A percentile compares a stretch with the other conserved stretches of the same genome.
Evolutionary conservation across 2,797 vertebrate genomes (phyloP).

Genomic region (Bovichtus diacanthus): DNA sequence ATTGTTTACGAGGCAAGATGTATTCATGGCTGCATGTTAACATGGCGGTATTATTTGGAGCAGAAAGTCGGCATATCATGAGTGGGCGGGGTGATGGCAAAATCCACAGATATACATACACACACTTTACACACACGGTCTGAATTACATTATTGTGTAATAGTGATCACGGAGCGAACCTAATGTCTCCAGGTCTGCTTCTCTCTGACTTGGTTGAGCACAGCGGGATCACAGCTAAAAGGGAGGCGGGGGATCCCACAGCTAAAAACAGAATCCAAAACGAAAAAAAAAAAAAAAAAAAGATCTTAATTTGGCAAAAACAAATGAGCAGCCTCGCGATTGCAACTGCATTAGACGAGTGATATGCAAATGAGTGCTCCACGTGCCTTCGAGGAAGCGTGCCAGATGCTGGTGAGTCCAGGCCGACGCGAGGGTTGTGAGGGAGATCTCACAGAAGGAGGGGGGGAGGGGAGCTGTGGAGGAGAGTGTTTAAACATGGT

Average conservation of each 20-base stretch:
- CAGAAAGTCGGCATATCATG: constrained; percentile 73
- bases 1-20: constrained; percentile 23
- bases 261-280: constrained; percentile 43
- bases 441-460: constrained; percentile 21
- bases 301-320: constrained; percentile 66
- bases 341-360: constrained; percentile 40
- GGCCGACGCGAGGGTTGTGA: constrained; percentile 10
- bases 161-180: constrained; percentile 28
- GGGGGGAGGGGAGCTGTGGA: not conserved
- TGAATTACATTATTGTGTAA: constrained; percentile 45
- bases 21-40: constrained; percentile 34
- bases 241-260: constrained; percentile 2
- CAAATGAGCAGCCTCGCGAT: constrained; percentile 54
- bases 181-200: constrained; percentile 32
- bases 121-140: constrained; percentile 30
- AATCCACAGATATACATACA: constrained; percentile 34
- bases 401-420: constrained; percentile 64
- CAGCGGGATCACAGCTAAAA: constrained; percentile 34
- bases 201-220: not conserved
- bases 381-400: constrained; percentile 52
- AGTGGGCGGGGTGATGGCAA: constrained; percentile 53
- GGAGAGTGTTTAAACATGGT: constrained; percentile 21
- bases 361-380: constrained; percentile 60
- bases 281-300: constrained; percentile 22
- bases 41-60: constrained; percentile 47